Evolutionary conservation across 2,113 vertebrate genomes (phyloP).

Genomic region (Casuarius casuarius): DNA sequence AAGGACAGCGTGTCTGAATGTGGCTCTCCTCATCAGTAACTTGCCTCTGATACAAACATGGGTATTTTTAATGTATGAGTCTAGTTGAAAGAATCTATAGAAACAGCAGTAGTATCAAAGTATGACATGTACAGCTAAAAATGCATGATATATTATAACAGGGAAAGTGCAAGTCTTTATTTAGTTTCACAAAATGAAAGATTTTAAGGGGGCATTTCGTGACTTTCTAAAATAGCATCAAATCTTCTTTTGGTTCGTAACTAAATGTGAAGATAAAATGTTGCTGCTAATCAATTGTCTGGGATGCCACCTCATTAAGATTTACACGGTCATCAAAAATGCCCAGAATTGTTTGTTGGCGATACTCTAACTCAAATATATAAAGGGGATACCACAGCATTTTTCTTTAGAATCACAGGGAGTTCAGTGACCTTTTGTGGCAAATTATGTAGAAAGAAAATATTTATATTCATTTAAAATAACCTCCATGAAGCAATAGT

Average conservation of each 20-base stretch:
- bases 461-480: constrained; percentile 93
- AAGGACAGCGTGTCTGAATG: background rate
- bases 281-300: constrained; percentile 76
- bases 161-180: constrained; percentile 18
- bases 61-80: constrained; percentile 16
- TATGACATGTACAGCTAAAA: constrained; percentile 70
- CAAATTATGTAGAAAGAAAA: constrained; percentile 92
- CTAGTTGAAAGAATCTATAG: constrained; percentile 49
- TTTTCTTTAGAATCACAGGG: constrained; percentile 84
- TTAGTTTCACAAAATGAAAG: constrained; percentile 35
- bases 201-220: constrained; percentile 70
- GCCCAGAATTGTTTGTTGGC: constrained; percentile 78
- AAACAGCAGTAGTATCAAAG: constrained; percentile 67
- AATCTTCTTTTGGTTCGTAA: constrained; percentile 72
- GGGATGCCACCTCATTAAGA: constrained; percentile 80
- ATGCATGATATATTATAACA: constrained; percentile 34
- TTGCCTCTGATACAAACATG: constrained; percentile 56
- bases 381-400: constrained; percentile 80
- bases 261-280: constrained; percentile 69
- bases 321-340: constrained; percentile 78
- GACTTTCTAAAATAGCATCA: constrained; percentile 66
- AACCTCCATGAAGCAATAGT: constrained; percentile 87
- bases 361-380: constrained; percentile 79
- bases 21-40: constrained; percentile 29
- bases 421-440: constrained; percentile 89